Percentiles rank a stretch among this genome's conserved stretches.
Evolutionary conservation across 2,888 invertebrate genomes (phyloP).

Genomic region (Tetranychus truncatus): DNA sequence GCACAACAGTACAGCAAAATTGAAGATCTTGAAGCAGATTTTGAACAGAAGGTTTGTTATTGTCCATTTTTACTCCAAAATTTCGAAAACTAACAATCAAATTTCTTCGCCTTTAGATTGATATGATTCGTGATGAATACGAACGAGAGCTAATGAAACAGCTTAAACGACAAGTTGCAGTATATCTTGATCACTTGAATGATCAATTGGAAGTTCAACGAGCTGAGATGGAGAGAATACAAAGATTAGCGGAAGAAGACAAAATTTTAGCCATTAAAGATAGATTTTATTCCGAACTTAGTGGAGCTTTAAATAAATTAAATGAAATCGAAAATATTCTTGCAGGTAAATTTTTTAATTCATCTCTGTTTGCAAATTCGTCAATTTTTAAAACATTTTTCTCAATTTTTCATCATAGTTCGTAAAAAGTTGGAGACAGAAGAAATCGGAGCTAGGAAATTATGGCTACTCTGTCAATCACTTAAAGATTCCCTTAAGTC

Average conservation of each 20-base stretch:
- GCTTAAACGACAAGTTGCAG: conserved; percentile 62
- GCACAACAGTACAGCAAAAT: background rate
- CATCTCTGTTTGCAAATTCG: conserved; percentile 22
- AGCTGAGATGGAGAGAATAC: conserved; percentile 39
- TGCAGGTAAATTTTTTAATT: background rate
- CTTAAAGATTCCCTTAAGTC: conserved; percentile 52
- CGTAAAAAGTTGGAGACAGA: conserved; percentile 43
- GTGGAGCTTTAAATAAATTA: conserved; percentile 23
- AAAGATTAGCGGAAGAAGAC: conserved; percentile 42
- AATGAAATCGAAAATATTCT: conserved; percentile 21
- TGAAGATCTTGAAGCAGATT: background rate
- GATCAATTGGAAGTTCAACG: conserved; percentile 48
- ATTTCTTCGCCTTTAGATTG: background rate
- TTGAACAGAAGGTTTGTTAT: background rate
- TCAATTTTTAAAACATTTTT: background rate
- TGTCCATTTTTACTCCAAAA: background rate
- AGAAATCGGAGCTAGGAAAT: conserved; percentile 56
- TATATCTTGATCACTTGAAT: conserved; percentile 59
- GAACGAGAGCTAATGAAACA: conserved; percentile 56
- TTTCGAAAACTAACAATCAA: background rate
- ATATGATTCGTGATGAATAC: conserved; percentile 23
- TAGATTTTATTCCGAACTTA: conserved; percentile 48
- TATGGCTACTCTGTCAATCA: conserved; percentile 85
- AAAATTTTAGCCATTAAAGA: conserved; percentile 46
- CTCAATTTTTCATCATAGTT: conserved; percentile 14